A percentile compares a stretch with the other conserved stretches of the same genome.
phyloP scores from a whole-genome alignment of 2,888 invertebrate genomes.

The Acleris cristana region DNA sequence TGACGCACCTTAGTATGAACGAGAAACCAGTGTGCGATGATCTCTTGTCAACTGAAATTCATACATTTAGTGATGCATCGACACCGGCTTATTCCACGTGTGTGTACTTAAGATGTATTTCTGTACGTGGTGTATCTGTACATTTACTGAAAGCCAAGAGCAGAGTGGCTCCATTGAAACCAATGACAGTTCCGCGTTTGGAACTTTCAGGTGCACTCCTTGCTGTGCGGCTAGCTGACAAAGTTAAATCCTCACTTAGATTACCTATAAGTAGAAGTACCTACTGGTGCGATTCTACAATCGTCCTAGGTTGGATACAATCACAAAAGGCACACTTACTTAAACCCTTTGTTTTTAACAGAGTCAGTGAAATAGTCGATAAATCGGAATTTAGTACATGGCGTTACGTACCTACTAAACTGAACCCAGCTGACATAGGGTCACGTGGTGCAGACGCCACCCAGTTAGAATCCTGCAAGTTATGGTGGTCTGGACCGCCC shows the following conservation, averaged over 20 bases:
- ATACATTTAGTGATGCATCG: too few relatives aligned
- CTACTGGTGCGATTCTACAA: constrained; percentile 26
- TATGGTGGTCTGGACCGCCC: constrained; percentile 7
- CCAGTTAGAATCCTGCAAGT: constrained; percentile 4
- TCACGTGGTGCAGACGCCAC: constrained; percentile 31
- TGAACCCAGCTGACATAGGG: constrained; percentile 31
- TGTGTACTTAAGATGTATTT: too few relatives aligned
- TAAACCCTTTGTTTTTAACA: too few relatives aligned
- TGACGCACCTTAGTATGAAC: too few relatives aligned
- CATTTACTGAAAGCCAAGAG: background rate
- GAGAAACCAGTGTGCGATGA: too few relatives aligned
- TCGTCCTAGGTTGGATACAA: constrained; percentile 12
- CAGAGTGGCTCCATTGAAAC: background rate
- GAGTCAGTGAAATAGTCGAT: too few relatives aligned
- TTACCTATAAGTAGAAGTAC: constrained; percentile 1
- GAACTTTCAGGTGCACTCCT: constrained; percentile 13
- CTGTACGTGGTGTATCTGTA: background rate
- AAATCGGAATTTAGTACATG: constrained; percentile 15
- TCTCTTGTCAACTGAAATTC: too few relatives aligned
- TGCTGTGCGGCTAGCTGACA: background rate
- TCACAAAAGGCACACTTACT: too few relatives aligned
- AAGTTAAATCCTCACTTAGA: background rate
- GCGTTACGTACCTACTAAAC: constrained; percentile 28
- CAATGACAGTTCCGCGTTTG: background rate
- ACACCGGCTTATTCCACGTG: too few relatives aligned